Evolutionary conservation across 2,888 invertebrate genomes (phyloP).

Genomic region (Doris montereyensis): DNA sequence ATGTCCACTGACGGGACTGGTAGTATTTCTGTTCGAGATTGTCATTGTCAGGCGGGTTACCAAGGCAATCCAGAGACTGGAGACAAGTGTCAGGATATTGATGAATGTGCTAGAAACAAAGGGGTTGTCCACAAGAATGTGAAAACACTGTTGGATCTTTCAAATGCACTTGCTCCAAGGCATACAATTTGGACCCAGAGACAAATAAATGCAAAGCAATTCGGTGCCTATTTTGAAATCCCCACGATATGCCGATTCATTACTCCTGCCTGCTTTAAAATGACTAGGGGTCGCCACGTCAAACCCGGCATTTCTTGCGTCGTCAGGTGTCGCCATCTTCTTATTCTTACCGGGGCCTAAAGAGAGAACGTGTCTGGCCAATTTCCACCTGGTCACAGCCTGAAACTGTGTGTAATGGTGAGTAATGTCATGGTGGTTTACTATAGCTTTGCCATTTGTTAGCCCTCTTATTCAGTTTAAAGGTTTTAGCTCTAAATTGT

Average conservation of each 20-base stretch:
- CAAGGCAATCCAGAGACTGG: conserved; percentile 44
- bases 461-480: too few species aligned
- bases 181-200: conserved; percentile 45
- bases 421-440: too few species aligned
- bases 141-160: conserved; percentile 48
- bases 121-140: conserved; percentile 49
- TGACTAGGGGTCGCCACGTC: conserved; percentile 36
- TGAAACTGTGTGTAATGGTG: too few species aligned
- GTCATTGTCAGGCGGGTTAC: conserved; percentile 50
- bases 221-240: conserved; percentile 30
- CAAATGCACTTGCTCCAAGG: conserved; percentile 48
- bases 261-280: neutral
- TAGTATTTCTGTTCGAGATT: conserved; percentile 45
- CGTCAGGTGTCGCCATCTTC: conserved; percentile 32
- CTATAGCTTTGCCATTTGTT: too few species aligned
- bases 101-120: conserved; percentile 45
- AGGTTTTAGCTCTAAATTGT: too few species aligned
- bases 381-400: conserved; percentile 39
- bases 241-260: conserved; percentile 26
- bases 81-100: conserved; percentile 45
- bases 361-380: neutral
- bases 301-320: conserved; percentile 37
- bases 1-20: conserved; percentile 42
- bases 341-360: conserved; percentile 5
- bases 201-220: conserved; percentile 42